These are phyloP conservation scores for Acanthiza pusilla DNA, from an alignment of 2,797 vertebrate genomes.

Conservation along the genomic window DNA sequence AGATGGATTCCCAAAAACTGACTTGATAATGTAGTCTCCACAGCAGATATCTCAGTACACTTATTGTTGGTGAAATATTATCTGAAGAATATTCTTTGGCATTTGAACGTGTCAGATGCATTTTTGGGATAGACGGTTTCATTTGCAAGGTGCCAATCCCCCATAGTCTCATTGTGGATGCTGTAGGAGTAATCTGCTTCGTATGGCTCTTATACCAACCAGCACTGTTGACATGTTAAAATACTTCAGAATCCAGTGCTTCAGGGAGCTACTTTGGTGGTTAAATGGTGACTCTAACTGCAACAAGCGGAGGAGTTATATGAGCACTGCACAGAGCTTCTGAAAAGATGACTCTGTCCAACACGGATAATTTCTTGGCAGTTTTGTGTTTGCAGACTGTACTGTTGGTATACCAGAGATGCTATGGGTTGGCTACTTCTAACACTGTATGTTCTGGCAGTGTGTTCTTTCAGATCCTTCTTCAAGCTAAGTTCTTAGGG, in stretches of 20 bases:
- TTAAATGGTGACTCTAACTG: not conserved
- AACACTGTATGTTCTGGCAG: fast-evolving
- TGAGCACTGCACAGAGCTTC: not conserved
- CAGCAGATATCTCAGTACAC: fast-evolving
- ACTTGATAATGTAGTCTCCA: not conserved
- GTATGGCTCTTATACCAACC: not conserved
- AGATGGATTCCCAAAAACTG: not conserved
- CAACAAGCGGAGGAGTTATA: not conserved
- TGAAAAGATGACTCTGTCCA: not conserved
- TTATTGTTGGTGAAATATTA: not conserved
- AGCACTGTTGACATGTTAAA: not conserved
- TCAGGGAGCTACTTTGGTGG: not conserved
- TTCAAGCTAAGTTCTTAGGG: not conserved
- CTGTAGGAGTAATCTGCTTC: not conserved
- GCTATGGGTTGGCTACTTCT: not conserved
- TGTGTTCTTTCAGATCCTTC: not conserved
- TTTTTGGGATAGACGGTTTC: not conserved
- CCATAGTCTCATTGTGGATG: not conserved
- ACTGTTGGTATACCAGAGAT: not conserved
- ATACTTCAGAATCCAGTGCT: not conserved
- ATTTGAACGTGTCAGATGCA: not conserved
- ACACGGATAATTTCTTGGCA: not conserved
- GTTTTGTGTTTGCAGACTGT: not conserved
- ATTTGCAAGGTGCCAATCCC: not conserved
- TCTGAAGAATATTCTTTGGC: not conserved